Evolutionary conservation across 2,888 invertebrate species (phyloP).

Genomic region (Hemicrepidius hirtus): DNA sequence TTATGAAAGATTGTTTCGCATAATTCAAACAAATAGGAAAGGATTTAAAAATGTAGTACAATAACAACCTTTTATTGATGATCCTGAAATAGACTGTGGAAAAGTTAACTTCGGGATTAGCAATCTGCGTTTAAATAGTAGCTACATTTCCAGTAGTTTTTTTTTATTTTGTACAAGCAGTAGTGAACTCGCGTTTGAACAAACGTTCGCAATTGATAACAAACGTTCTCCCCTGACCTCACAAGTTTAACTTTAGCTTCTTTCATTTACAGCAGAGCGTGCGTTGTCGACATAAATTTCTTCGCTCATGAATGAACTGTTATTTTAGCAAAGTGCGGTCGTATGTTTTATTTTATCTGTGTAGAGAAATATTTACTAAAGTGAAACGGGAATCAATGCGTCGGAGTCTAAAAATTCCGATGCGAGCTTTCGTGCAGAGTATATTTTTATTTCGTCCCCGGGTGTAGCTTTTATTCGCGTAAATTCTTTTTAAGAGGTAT

Average conservation of each 20-base stretch:
- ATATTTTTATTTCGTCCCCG: constrained; percentile 24
- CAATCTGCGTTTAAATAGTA: background rate
- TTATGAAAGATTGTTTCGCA: too few relatives aligned
- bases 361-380: constrained; percentile 48
- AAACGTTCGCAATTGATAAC: constrained; percentile 50
- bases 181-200: constrained; percentile 38
- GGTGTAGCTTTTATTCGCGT: constrained; percentile 37
- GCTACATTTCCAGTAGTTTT: background rate
- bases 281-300: constrained; percentile 60
- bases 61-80: too few relatives aligned
- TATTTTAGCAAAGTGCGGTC: constrained; percentile 56
- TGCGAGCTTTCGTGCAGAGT: constrained; percentile 1
- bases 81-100: background rate
- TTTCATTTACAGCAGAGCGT: constrained; percentile 56
- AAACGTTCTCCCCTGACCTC: constrained; percentile 53
- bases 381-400: constrained; percentile 46
- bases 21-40: too few relatives aligned
- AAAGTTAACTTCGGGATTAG: constrained; percentile 13
- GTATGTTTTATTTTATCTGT: constrained; percentile 54
- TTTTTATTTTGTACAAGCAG: constrained; percentile 4
- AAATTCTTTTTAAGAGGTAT: constrained; percentile 36
- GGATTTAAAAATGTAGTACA: too few relatives aligned
- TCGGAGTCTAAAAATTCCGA: constrained; percentile 27
- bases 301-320: constrained; percentile 58
- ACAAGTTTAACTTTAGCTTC: constrained; percentile 54